Base-by-base conservation (phyloP, 2,888 invertebrate genomes). In the Lepidocyrtinus sp. region DNA sequence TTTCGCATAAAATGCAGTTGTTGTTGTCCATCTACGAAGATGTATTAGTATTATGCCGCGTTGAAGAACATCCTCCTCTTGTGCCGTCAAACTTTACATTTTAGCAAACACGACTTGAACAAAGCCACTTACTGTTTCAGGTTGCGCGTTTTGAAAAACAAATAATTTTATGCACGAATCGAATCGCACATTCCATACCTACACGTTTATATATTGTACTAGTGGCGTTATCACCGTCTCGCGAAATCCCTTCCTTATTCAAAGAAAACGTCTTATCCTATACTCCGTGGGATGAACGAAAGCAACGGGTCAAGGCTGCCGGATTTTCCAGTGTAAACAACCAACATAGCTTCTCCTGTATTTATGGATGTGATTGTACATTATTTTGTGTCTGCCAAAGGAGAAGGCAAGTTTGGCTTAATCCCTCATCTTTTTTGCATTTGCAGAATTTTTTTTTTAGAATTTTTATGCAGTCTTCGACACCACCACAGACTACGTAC, bases 281-380 rank as follows among this genome's bases (percentile, higher is more conserved):
- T n/a, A n/a, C n/a, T n/a, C n/a, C n/a, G n/a, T n/a, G n/a, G n/a
- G n/a, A n/a, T n/a, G n/a, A n/a, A n/a, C n/a, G n/a, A n/a, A n/a
- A n/a, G n/a, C n/a, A n/a, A n/a, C n/a, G n/a, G n/a, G n/a, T n/a
- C n/a, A n/a, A 79, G 78, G 78, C 73, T 79, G 78, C 73, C 73
- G 73, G 68, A 69, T 73, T 79, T 79, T 79, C 78, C 78, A 72
- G 78, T 79, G 78, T 69, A 73, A 79, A 79, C 68, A 73, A n/a
- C n/a, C n/a, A n/a, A n/a, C n/a, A n/a, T n/a, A n/a, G n/a, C n/a
- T n/a, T 67, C 61, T 67, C 26, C 25, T 26, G 27, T 64, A 25
- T 26, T 64, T 73, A 65, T 65, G 65, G 50, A 24, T 63, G 24
- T 73, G 55, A 73, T 73, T 73, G 61, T n/a, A n/a, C n/a, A n/a